Evolutionary conservation across 2,888 invertebrate genomes (phyloP).

Genomic region (Anticlea derivata): DNA sequence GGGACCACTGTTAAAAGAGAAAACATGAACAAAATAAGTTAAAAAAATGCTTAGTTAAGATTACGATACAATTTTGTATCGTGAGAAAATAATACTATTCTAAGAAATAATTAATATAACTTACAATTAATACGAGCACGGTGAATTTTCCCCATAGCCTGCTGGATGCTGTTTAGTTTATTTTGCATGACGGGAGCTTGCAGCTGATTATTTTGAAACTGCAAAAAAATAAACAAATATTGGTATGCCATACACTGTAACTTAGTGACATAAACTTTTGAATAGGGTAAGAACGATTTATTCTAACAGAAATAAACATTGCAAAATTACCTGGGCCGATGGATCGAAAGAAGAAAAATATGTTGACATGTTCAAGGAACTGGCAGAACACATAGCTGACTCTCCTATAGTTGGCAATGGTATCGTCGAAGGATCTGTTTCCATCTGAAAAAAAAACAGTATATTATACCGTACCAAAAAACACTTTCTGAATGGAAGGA

Average conservation of each 20-base stretch:
- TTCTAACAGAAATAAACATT: neutral
- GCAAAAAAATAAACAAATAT: constrained; percentile 12
- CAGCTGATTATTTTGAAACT: constrained; percentile 13
- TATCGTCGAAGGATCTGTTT: constrained; percentile 14
- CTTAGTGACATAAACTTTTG: no score
- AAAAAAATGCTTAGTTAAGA: no score
- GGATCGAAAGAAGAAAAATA: constrained; percentile 35
- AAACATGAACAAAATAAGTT: neutral
- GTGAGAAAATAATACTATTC: no score
- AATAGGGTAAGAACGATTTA: no score
- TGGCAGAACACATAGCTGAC: neutral
- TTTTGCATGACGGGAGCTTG: constrained; percentile 1
- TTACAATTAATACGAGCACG: constrained; percentile 42
- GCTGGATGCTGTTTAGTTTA: constrained; percentile 7
- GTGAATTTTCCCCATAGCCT: constrained; percentile 28
- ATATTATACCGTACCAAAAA: no score
- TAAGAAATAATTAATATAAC: constrained; percentile 15
- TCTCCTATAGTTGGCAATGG: constrained; percentile 20
- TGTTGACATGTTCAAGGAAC: constrained; percentile 24
- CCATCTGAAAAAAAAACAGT: constrained; percentile 16
- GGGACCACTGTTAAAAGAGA: constrained; percentile 38
- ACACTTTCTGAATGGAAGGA: no score
- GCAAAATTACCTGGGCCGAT: constrained; percentile 18
- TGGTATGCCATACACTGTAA: no score
- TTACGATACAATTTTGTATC: no score